A percentile compares a stretch with the other conserved stretches of the same genome.
Conservation (phyloP, 1,140 invertebrate species). For the Pemphigus obesinymphae region DNA sequence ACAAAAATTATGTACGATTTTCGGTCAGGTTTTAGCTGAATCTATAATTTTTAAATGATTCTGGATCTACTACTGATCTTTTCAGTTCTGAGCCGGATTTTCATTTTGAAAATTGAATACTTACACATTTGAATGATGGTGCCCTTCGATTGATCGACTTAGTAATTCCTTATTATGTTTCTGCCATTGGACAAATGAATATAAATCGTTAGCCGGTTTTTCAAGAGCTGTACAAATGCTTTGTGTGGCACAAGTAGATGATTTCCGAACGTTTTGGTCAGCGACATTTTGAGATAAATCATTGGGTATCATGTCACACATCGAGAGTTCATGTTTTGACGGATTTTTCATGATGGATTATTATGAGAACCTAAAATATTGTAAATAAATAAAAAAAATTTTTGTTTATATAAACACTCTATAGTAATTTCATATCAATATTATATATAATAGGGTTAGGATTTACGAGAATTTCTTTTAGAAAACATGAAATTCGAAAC, state of each 20-base stretch:
- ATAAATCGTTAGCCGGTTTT: background rate
- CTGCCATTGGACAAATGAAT: background rate
- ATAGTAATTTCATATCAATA: background rate
- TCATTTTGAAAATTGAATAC: background rate
- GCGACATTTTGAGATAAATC: background rate
- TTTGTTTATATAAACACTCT: background rate
- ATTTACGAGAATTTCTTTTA: no score
- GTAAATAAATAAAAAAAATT: background rate
- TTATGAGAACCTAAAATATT: background rate
- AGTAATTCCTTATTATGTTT: background rate
- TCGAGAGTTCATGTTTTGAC: background rate
- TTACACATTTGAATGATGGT: constrained; percentile 24
- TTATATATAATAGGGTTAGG: background rate
- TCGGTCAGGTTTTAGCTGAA: no score
- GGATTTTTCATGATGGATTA: background rate
- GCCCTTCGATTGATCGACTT: background rate
- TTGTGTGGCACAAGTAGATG: background rate
- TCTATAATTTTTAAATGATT: no score
- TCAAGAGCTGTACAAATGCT: background rate
- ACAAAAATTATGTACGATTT: no score
- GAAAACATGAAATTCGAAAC: background rate
- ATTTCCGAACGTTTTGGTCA: background rate
- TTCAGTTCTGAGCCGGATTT: no score
- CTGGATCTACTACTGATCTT: no score
- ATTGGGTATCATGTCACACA: constrained; percentile 5